phyloP scores from a whole-genome alignment of 2,888 invertebrate genomes.

The Chirona hameri region DNA sequence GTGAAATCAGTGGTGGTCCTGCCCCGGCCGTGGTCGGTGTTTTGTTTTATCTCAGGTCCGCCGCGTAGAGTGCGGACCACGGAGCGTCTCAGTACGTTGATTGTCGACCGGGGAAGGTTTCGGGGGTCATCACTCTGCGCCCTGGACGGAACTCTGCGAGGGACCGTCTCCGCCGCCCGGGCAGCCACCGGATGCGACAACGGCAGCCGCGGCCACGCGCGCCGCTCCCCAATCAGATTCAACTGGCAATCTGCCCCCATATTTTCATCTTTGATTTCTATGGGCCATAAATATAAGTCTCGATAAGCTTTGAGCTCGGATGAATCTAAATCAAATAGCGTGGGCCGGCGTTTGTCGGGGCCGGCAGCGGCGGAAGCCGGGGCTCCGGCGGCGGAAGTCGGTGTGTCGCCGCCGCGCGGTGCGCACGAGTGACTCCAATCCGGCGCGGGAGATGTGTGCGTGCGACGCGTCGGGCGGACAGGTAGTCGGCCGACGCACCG shows the following conservation, averaged over 20 bases:
- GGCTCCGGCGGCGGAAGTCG: neutral
- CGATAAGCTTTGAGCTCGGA: conserved; percentile 26
- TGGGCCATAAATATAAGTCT: conserved; percentile 9
- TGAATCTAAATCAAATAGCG: conserved; percentile 7
- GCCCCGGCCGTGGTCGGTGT: neutral
- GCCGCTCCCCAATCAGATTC: neutral
- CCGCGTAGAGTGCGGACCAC: neutral
- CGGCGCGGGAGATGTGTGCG: neutral
- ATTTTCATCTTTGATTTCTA: conserved; percentile 28
- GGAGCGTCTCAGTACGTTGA: neutral
- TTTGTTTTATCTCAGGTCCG: neutral
- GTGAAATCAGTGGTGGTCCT: neutral
- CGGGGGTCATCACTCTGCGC: neutral
- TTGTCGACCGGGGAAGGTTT: neutral
- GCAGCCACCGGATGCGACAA: neutral
- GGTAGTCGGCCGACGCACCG: neutral
- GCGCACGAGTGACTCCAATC: neutral
- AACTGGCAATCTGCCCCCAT: conserved; percentile 25
- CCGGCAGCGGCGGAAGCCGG: neutral
- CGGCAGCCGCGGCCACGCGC: neutral
- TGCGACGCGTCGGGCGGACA: neutral
- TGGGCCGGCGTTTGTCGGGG: neutral
- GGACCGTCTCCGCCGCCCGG: neutral
- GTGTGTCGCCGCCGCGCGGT: neutral
- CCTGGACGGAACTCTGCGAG: neutral